Conservation (phyloP, 2,797 vertebrate species). For the Melanotaenia boesemani region DNA sequence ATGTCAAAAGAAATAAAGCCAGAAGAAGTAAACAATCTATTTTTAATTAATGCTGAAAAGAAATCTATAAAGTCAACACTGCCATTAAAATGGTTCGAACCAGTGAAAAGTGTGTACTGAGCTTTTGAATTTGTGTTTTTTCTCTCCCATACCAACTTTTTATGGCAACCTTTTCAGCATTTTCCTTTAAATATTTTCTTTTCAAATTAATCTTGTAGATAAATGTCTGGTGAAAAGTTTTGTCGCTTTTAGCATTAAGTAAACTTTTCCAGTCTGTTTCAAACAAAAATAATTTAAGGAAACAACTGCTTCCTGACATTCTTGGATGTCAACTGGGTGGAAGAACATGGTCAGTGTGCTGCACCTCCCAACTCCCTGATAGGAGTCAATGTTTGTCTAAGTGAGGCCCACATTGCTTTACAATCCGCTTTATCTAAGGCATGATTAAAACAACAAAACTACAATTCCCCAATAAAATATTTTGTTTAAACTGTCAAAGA, state of each 20-base stretch:
- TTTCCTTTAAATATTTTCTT: constrained; percentile 58
- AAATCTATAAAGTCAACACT: constrained; percentile 36
- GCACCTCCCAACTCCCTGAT: constrained; percentile 34
- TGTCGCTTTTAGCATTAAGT: constrained; percentile 54
- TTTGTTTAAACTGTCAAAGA: constrained; percentile 5
- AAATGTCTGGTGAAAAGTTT: constrained; percentile 42
- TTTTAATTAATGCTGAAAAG: constrained; percentile 51
- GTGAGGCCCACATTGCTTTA: constrained; percentile 6
- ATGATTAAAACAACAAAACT: constrained; percentile 30
- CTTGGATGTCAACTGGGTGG: constrained; percentile 14
- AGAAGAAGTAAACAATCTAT: constrained; percentile 41
- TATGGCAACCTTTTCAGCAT: constrained; percentile 48
- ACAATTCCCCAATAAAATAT: not conserved
- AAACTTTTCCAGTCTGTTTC: constrained; percentile 38
- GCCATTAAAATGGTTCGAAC: constrained; percentile 33
- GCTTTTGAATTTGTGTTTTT: constrained; percentile 21
- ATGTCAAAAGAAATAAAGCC: constrained; percentile 14
- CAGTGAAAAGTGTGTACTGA: constrained; percentile 25
- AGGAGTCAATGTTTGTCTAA: constrained; percentile 46
- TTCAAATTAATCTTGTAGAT: constrained; percentile 39
- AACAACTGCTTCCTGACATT: constrained; percentile 77
- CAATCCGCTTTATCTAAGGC: constrained; percentile 29
- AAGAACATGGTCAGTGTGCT: constrained; percentile 31
- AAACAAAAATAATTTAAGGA: constrained; percentile 64
- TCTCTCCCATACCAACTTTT: constrained; percentile 26